phyloP scores from a whole-genome alignment of 2,888 invertebrate genomes.

The Allophyes oxyacanthae region DNA sequence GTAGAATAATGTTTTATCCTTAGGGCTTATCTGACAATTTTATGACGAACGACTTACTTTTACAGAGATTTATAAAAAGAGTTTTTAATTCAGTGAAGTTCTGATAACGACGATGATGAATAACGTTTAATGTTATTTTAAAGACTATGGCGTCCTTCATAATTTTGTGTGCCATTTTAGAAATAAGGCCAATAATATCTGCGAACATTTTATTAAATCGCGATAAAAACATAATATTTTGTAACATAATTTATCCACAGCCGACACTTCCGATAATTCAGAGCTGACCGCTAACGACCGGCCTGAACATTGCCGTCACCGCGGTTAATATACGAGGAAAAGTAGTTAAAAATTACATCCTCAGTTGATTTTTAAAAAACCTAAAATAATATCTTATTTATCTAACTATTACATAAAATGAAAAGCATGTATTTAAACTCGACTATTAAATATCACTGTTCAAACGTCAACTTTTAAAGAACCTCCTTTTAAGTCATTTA shows the following conservation, averaged over 20 bases:
- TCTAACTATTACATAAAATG: too few species aligned
- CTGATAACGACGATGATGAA: not conserved
- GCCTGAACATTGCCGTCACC: not conserved
- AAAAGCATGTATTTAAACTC: too few species aligned
- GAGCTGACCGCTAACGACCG: conserved; percentile 21
- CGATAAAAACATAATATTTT: too few species aligned
- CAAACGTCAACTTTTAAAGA: too few species aligned
- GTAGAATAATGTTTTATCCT: not conserved
- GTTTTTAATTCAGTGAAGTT: not conserved
- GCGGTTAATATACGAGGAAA: not conserved
- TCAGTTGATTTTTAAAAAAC: too few species aligned
- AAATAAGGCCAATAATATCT: too few species aligned
- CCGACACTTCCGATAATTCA: conserved; percentile 18
- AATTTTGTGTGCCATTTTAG: too few species aligned
- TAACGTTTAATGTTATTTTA: conserved; percentile 2
- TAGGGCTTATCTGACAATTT: not conserved
- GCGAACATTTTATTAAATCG: too few species aligned
- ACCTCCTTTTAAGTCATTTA: too few species aligned
- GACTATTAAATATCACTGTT: too few species aligned
- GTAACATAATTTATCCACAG: not conserved
- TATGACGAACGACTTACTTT: not conserved
- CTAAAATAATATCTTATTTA: too few species aligned
- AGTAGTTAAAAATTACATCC: too few species aligned
- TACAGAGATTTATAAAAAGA: not conserved
- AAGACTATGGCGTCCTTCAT: not conserved